Evolutionary conservation across 2,797 vertebrate species (phyloP), one percentile per base, ranked within the genome.

Genomic region (Streptopelia turtur): DNA sequence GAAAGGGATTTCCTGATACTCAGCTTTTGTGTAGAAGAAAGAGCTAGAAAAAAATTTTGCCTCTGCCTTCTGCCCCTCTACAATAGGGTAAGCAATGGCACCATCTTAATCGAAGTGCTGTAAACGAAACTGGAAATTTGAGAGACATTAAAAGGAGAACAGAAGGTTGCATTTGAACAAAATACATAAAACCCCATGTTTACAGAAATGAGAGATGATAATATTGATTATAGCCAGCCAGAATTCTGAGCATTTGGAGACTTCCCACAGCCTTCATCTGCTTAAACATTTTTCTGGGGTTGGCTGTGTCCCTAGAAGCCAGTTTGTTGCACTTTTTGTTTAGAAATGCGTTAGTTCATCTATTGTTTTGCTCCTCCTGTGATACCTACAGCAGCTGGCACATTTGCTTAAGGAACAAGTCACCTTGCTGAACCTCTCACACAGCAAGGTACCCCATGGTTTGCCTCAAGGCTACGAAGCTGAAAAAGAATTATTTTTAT

Each of bases 201-300:
- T 90, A 69, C 50, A 57, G 43, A 94, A 91, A 72, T 53, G 13
- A 86, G 41, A 2, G 1, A 33, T 88, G 35, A 35, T 91, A 16
- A 47, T 83, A 76, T 60, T 82, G 74, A 72, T 90, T 84, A 90
- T 24, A 94, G 12, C 35, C 31, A 76, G 89, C 15, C 66, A 95
- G 74, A 88, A 82, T 82, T 86, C 43, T 63, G 37, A 79, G 50
- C 68, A 78, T 81, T 91, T 86, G 86, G 83, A 82, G 65, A 23
- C 53, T 94, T 94, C 77, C 47, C 35, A 59, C 61, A 43, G 90
- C 13, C 70, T 77, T 93, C 37, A 71, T 90, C 45, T 90, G 50
- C 43, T 84, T 79, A 61, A 78, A 35, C 13, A 7, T 37, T 88
- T 68, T 85, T 68, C 45, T 81, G 45, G 28, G 24, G 3, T 61